Evolutionary conservation across 2,113 vertebrate genomes (phyloP).

Genomic region (Apteryx owenii): DNA sequence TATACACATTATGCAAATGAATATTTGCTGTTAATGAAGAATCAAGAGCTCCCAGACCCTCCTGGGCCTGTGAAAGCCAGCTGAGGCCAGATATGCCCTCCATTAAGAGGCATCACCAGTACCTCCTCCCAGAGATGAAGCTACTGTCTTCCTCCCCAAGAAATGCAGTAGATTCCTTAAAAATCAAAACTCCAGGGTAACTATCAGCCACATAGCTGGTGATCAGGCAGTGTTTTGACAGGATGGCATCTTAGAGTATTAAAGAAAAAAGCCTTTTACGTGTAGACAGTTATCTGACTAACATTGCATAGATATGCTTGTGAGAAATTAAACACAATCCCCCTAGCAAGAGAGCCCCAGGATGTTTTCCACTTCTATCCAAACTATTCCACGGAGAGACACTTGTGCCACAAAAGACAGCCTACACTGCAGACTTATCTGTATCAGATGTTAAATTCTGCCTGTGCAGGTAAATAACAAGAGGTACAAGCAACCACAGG

Average conservation of each 20-base stretch:
- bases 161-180: neutral
- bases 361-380: slow-evolving; percentile 7
- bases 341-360: neutral
- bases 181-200: neutral
- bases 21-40: neutral
- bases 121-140: neutral
- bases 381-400: neutral
- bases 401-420: neutral
- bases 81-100: neutral
- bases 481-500: neutral
- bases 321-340: slow-evolving; percentile 32
- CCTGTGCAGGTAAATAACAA: slow-evolving; percentile 30
- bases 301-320: neutral
- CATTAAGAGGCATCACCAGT: neutral
- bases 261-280: neutral
- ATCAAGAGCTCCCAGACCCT: neutral
- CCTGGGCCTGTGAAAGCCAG: neutral
- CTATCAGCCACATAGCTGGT: neutral
- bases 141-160: neutral
- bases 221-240: slow-evolving; percentile 31
- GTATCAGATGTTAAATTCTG: slow-evolving; percentile 20
- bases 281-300: slow-evolving; percentile 10
- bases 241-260: neutral
- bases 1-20: neutral
- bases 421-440: neutral